These are phyloP conservation scores for Hemithea aestivaria DNA, from an alignment of 2,888 invertebrate species.

Conservation along the genomic window DNA sequence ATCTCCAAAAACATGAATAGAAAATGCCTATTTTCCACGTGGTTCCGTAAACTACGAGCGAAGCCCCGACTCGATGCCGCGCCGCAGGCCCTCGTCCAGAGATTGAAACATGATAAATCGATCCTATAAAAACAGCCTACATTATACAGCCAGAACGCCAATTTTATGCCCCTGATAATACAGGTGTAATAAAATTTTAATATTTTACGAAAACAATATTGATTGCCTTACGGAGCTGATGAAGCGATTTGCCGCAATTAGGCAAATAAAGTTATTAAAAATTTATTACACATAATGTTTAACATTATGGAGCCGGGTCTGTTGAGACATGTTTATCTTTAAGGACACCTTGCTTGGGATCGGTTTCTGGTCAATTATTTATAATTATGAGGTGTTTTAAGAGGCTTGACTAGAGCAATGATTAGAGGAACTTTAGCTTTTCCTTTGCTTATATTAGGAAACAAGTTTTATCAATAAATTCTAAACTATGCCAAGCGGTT, in stretches of 20 bases:
- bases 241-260: slow-evolving; percentile 20
- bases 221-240: slow-evolving; percentile 29
- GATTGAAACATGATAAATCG: slow-evolving; percentile 68
- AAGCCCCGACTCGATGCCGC: slow-evolving; percentile 34
- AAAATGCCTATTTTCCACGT: slow-evolving; percentile 34
- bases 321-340: slow-evolving; percentile 3
- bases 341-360: slow-evolving; percentile 3
- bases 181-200: slow-evolving; percentile 46
- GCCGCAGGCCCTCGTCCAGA: slow-evolving; percentile 30
- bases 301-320: slow-evolving; percentile 4
- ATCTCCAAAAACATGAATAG: slow-evolving; percentile 36
- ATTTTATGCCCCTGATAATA: slow-evolving; percentile 46
- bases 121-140: slow-evolving; percentile 31
- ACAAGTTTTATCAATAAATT: no score
- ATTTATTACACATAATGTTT: slow-evolving; percentile 10
- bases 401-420: neutral
- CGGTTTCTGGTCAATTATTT: neutral
- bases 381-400: neutral
- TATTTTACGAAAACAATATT: slow-evolving; percentile 48
- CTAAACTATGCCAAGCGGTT: no score
- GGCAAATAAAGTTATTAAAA: slow-evolving; percentile 20
- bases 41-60: slow-evolving; percentile 22
- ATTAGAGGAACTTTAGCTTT: neutral
- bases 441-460: no score
- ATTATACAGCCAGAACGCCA: slow-evolving; percentile 38